phyloP scores from a whole-genome alignment of 1,140 invertebrate genomes.

The Campoletis sonorensis region DNA sequence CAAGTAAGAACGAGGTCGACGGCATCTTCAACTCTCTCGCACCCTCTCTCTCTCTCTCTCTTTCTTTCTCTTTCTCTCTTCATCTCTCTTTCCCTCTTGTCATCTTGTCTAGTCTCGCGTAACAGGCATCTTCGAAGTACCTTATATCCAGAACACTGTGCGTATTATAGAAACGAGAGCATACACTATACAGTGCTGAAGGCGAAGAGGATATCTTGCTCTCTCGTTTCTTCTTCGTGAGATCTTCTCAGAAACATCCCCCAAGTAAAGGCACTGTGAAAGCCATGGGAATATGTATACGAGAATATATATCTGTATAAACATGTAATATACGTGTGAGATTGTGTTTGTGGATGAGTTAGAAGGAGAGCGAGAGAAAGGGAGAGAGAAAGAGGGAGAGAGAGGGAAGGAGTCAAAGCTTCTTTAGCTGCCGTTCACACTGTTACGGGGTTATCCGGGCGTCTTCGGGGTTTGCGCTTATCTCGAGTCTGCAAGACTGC shows the following conservation, averaged over 20 bases:
- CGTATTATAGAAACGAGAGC: constrained; percentile 24
- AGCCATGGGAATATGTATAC: not conserved
- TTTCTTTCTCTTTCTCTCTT: not conserved
- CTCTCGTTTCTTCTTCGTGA: constrained; percentile 24
- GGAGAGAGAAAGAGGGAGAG: constrained; percentile 12
- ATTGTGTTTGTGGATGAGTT: not conserved
- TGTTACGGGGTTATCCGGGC: constrained; percentile 52
- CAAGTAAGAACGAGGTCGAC: constrained; percentile 31
- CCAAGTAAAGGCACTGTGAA: not conserved
- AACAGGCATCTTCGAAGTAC: constrained; percentile 33
- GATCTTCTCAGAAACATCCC: constrained; percentile 16
- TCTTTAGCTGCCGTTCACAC: constrained; percentile 65
- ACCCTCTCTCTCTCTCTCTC: not conserved
- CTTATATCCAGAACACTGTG: constrained; percentile 20
- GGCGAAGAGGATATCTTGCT: constrained; percentile 27
- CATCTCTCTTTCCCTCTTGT: constrained; percentile 11
- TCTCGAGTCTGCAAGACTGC: constrained; percentile 76
- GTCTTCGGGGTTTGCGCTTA: constrained; percentile 66
- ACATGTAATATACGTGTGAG: not conserved
- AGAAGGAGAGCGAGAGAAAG: not conserved
- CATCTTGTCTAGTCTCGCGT: constrained; percentile 38
- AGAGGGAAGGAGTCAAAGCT: constrained; percentile 54
- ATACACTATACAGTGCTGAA: not conserved
- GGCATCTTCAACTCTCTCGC: not conserved
- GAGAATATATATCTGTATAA: not conserved